Evolutionary conservation across 2,797 vertebrate genomes (phyloP).

Genomic region (Nannoperca australis): DNA sequence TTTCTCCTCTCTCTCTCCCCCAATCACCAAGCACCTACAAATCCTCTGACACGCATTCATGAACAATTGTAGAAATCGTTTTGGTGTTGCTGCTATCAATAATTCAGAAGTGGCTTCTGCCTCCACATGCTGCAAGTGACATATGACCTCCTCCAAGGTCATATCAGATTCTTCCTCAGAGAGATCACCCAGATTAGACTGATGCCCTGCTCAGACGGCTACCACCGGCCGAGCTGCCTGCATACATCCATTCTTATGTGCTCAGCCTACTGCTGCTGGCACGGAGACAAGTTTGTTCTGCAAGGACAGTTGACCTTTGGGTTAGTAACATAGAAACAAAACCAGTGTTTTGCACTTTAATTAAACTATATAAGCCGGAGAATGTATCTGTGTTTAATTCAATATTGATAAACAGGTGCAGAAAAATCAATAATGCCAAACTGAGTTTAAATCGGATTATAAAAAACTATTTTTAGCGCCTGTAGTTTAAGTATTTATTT

Average conservation of each 20-base stretch:
- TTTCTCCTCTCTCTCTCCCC: not conserved
- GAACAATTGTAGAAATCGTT: conserved; percentile 23
- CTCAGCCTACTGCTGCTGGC: conserved; percentile 43
- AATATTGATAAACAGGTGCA: not conserved
- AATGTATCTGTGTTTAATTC: not conserved
- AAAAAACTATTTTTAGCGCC: conserved; percentile 14
- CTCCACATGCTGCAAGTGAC: conserved; percentile 57
- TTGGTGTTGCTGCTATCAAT: conserved; percentile 16
- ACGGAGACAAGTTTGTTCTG: conserved; percentile 68
- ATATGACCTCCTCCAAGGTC: conserved; percentile 72
- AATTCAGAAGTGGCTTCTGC: conserved; percentile 33
- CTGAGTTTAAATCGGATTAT: conserved; percentile 19
- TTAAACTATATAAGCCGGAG: not conserved
- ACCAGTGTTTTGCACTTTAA: conserved; percentile 5
- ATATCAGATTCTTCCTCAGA: conserved; percentile 56
- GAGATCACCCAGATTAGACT: conserved; percentile 74
- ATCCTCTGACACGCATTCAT: conserved; percentile 3
- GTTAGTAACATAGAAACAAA: conserved; percentile 20
- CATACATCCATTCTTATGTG: conserved; percentile 65
- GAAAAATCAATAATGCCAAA: conserved; percentile 4
- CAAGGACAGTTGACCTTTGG: conserved; percentile 46
- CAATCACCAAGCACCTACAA: not conserved
- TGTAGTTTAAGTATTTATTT: conserved; percentile 21
- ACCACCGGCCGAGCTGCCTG: conserved; percentile 51
- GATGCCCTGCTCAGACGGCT: conserved; percentile 49